phyloP scores from a whole-genome alignment of 1,140 invertebrate species.

The Neuroterus valhalla region DNA sequence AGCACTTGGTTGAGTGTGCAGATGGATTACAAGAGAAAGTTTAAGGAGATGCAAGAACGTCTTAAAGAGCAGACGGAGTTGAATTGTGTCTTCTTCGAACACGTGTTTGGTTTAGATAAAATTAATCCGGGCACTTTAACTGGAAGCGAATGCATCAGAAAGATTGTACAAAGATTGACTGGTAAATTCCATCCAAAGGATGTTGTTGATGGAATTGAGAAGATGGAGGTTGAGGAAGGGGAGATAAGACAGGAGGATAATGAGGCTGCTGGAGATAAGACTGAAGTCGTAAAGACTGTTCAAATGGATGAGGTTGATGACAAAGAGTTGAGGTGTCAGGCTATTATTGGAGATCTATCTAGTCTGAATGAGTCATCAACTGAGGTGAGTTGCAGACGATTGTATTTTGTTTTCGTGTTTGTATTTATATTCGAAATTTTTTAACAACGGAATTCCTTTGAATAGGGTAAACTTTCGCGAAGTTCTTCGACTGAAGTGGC shows the following conservation, averaged over 20 bases:
- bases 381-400: neutral
- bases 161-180: neutral
- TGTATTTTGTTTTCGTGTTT: neutral
- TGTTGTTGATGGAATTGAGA: conserved; percentile 40
- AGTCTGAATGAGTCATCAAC: neutral
- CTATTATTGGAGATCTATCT: conserved; percentile 23
- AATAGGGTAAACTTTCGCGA: neutral
- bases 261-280: neutral
- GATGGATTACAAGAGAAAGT: conserved; percentile 61
- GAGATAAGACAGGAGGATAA: conserved; percentile 35
- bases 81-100: conserved; percentile 52
- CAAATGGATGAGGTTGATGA: neutral
- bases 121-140: neutral
- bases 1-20: conserved; percentile 72
- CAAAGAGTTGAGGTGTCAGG: neutral
- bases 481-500: neutral
- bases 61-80: conserved; percentile 53
- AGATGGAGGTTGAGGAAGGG: conserved; percentile 30
- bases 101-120: conserved; percentile 44
- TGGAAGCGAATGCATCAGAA: conserved; percentile 11
- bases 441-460: neutral
- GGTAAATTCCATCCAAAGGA: neutral
- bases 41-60: conserved; percentile 50
- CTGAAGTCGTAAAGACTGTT: neutral
- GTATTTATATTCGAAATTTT: neutral